Conservation (phyloP, 2,113 vertebrate species). For the Ptilonorhynchus violaceus region DNA sequence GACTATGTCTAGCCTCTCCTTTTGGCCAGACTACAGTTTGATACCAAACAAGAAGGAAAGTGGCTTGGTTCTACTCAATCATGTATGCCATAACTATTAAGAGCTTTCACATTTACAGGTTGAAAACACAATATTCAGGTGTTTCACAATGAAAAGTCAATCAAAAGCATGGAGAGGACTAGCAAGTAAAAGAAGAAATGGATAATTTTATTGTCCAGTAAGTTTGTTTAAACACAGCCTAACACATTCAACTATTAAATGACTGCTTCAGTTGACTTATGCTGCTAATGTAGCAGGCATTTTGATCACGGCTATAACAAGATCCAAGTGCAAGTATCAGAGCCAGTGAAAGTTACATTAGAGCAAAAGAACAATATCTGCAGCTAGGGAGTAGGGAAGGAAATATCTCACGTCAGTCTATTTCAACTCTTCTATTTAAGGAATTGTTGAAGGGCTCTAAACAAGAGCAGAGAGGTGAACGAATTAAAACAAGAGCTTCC, state of each 20-base stretch:
- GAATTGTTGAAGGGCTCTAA: not conserved
- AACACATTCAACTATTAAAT: not conserved
- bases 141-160: not conserved
- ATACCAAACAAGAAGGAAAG: not conserved
- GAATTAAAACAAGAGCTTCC: not conserved
- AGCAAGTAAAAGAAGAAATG: not conserved
- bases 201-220: not conserved
- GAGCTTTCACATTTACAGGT: not conserved
- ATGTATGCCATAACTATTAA: not conserved
- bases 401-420: not conserved
- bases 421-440: not conserved
- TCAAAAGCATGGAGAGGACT: not conserved
- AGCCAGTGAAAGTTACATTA: not conserved
- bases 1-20: not conserved
- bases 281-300: not conserved
- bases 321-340: constrained; percentile 9
- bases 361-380: not conserved
- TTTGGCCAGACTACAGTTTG: not conserved
- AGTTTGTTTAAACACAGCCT: not conserved
- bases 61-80: not conserved
- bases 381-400: not conserved
- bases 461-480: not conserved
- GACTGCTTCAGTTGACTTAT: not conserved
- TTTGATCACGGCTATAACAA: not conserved
- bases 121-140: not conserved